Evolutionary conservation across 2,888 invertebrate species (phyloP).

Genomic region (Drosophila mulleri): DNA sequence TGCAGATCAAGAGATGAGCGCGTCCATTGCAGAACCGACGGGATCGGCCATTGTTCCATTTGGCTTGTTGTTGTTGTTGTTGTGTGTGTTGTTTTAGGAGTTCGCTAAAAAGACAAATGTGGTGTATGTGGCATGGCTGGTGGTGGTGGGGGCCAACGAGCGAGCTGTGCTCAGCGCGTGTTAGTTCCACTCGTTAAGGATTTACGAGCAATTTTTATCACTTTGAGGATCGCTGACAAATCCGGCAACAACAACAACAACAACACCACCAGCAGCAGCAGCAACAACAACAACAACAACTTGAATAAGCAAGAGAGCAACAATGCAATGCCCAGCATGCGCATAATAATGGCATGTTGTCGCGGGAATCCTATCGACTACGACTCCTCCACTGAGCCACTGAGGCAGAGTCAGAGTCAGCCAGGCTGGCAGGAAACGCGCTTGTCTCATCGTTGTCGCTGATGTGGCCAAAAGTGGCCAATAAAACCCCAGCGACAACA

Average conservation of each 20-base stretch:
- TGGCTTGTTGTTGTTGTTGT: slow-evolving; percentile 35
- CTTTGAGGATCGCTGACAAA: slow-evolving; percentile 85
- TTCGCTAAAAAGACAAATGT: slow-evolving; percentile 77
- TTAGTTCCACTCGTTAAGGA: slow-evolving; percentile 84
- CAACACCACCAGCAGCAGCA: slow-evolving; percentile 70
- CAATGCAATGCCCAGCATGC: slow-evolving; percentile 73
- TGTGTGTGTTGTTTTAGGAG: slow-evolving; percentile 58
- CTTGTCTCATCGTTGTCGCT: slow-evolving; percentile 81
- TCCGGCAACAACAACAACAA: slow-evolving; percentile 80
- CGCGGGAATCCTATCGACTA: slow-evolving; percentile 45
- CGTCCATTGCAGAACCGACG: slow-evolving; percentile 64
- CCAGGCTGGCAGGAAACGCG: slow-evolving; percentile 68
- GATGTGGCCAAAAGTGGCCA: slow-evolving; percentile 83
- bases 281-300: slow-evolving; percentile 46
- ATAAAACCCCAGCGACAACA: slow-evolving; percentile 69
- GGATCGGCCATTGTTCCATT: slow-evolving; percentile 77
- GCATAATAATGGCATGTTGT: slow-evolving; percentile 81
- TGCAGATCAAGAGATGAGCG: slow-evolving; percentile 79
- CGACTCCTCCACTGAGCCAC: slow-evolving; percentile 12
- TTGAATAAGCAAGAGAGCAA: slow-evolving; percentile 36
- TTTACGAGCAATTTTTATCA: slow-evolving; percentile 85
- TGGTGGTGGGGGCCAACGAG: slow-evolving; percentile 14
- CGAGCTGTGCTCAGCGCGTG: slow-evolving; percentile 68
- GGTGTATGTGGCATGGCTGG: slow-evolving; percentile 46
- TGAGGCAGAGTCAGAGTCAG: not conserved